These are phyloP conservation scores for Bradypodion ventrale DNA, from an alignment of 2,797 vertebrate genomes.

Conservation along the genomic window DNA sequence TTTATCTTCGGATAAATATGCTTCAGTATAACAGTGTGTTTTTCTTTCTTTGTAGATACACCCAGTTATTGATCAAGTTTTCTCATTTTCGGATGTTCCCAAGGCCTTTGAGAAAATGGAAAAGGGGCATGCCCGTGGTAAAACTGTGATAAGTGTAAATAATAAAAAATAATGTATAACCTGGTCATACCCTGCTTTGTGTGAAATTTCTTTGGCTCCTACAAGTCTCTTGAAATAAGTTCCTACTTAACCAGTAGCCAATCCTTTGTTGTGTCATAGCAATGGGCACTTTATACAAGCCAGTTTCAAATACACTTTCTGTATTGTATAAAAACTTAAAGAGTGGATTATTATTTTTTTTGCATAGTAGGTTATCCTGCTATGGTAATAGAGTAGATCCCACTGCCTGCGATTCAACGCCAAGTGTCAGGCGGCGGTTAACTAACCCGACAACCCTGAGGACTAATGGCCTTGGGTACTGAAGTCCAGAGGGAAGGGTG, in stretches of 20 bases:
- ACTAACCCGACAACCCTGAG: too few relatives aligned
- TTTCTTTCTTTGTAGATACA: constrained; percentile 80
- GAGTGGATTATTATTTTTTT: too few relatives aligned
- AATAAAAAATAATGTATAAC: constrained; percentile 59
- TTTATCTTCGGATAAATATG: neutral
- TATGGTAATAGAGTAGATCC: too few relatives aligned
- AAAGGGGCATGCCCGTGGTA: constrained; percentile 91
- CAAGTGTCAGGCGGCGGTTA: too few relatives aligned
- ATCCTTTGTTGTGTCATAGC: neutral
- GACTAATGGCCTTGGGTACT: too few relatives aligned
- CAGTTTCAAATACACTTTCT: neutral
- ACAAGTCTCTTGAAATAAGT: neutral
- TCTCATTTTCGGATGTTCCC: constrained; percentile 88
- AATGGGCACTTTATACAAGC: neutral
- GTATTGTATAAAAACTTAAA: too few relatives aligned
- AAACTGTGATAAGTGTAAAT: constrained; percentile 86
- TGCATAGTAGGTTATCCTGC: too few relatives aligned
- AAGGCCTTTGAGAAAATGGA: constrained; percentile 91
- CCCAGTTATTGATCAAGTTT: constrained; percentile 89
- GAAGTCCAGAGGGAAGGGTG: too few relatives aligned
- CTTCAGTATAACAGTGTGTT: constrained; percentile 10
- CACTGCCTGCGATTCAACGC: too few relatives aligned
- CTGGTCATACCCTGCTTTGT: neutral
- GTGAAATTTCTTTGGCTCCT: constrained; percentile 22
- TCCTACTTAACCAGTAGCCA: neutral